A percentile compares a stretch with the other conserved stretches of the same genome.
These are phyloP conservation scores for Eupeodes luniger DNA, from an alignment of 2,888 invertebrate genomes.

Conservation along the genomic window DNA sequence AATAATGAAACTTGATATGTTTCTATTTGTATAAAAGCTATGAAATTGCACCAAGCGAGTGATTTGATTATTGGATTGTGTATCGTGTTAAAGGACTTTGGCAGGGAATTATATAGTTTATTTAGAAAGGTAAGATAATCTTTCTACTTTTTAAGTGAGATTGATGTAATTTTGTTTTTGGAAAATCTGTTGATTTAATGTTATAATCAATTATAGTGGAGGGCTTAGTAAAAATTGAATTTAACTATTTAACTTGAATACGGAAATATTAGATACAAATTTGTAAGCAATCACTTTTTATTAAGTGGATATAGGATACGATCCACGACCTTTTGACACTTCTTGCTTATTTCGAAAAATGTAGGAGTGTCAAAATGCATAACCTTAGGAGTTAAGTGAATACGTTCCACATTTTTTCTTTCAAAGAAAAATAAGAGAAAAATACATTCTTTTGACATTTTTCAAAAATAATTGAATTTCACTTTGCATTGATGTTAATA, in stretches of 20 bases:
- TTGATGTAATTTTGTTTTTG: background rate
- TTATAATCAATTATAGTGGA: background rate
- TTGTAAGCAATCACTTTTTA: background rate
- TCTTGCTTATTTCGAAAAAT: too few relatives aligned
- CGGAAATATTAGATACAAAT: background rate
- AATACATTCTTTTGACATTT: too few relatives aligned
- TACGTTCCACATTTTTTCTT: too few relatives aligned
- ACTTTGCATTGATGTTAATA: too few relatives aligned
- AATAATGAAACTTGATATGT: constrained; percentile 50
- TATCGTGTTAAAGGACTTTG: constrained; percentile 15
- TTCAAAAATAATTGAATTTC: too few relatives aligned
- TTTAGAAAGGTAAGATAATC: constrained; percentile 29
- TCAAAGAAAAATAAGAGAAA: too few relatives aligned
- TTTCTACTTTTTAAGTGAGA: background rate
- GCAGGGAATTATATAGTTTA: background rate
- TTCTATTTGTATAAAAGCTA: constrained; percentile 27
- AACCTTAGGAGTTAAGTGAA: too few relatives aligned
- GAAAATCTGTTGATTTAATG: background rate
- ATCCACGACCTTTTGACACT: background rate
- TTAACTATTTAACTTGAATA: background rate
- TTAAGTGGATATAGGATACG: background rate
- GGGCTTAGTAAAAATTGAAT: background rate
- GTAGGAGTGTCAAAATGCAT: too few relatives aligned
- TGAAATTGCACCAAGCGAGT: constrained; percentile 4
- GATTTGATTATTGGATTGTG: background rate